phyloP scores from a whole-genome alignment of 2,797 vertebrate genomes.

The Xiphorhynchus erythropygius region DNA sequence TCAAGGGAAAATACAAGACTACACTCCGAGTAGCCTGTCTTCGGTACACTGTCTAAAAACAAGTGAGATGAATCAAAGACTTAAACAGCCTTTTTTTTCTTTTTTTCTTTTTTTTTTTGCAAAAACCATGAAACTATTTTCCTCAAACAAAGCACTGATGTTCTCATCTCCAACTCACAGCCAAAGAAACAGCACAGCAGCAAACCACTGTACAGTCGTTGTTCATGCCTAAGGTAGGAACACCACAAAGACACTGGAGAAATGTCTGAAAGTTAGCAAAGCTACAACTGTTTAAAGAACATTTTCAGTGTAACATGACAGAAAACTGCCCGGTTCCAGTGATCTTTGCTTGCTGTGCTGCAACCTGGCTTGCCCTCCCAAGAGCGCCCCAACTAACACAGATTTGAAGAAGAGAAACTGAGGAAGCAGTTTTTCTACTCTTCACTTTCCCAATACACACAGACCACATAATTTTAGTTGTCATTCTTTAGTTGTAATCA shows the following conservation, averaged over 20 bases:
- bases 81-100: not conserved
- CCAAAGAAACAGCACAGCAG: not conserved
- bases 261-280: accelerated
- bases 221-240: not conserved
- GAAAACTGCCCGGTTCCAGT: not conserved
- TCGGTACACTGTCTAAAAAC: not conserved
- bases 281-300: not conserved
- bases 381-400: not conserved
- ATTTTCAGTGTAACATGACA: not conserved
- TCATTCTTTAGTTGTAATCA: not conserved
- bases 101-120: not conserved
- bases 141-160: not conserved
- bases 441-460: not conserved
- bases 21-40: not conserved
- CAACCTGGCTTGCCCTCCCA: not conserved
- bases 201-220: not conserved
- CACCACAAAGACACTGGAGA: not conserved
- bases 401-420: not conserved
- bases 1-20: not conserved
- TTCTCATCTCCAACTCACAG: not conserved
- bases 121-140: not conserved
- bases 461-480: not conserved
- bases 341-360: not conserved
- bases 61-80: accelerated
- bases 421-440: not conserved